phyloP scores from a whole-genome alignment of 2,888 invertebrate genomes.

The Pristionchus arcanus region DNA sequence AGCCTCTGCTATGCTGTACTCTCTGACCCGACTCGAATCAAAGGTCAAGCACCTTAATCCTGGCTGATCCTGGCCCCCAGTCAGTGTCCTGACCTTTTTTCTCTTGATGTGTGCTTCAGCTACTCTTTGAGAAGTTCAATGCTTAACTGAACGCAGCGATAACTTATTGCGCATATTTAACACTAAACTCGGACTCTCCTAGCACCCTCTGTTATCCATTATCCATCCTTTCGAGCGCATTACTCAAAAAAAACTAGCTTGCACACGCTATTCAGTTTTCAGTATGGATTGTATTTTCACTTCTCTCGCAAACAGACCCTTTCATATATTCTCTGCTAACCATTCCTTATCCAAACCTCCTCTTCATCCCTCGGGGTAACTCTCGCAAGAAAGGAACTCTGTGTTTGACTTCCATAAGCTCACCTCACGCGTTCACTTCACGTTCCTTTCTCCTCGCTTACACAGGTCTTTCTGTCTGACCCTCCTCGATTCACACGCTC shows the following conservation, averaged over 20 bases:
- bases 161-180: too few relatives aligned
- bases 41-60: constrained; percentile 8
- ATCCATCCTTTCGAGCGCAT: too few relatives aligned
- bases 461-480: not conserved
- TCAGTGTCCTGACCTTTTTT: not conserved
- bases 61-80: not conserved
- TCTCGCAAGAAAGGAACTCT: not conserved
- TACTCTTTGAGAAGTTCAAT: too few relatives aligned
- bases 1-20: not conserved
- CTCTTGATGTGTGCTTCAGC: not conserved
- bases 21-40: not conserved
- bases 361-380: not conserved
- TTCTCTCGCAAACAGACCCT: too few relatives aligned
- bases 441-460: not conserved
- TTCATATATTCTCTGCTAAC: not conserved
- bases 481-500: not conserved
- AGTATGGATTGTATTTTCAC: too few relatives aligned
- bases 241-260: too few relatives aligned
- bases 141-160: too few relatives aligned
- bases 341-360: not conserved
- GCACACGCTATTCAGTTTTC: too few relatives aligned
- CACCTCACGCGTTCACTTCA: constrained; percentile 25
- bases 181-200: too few relatives aligned
- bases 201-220: too few relatives aligned
- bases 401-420: constrained; percentile 34